Base-by-base conservation (phyloP, 2,888 invertebrate genomes). In the Hoplodrina ambigua region DNA sequence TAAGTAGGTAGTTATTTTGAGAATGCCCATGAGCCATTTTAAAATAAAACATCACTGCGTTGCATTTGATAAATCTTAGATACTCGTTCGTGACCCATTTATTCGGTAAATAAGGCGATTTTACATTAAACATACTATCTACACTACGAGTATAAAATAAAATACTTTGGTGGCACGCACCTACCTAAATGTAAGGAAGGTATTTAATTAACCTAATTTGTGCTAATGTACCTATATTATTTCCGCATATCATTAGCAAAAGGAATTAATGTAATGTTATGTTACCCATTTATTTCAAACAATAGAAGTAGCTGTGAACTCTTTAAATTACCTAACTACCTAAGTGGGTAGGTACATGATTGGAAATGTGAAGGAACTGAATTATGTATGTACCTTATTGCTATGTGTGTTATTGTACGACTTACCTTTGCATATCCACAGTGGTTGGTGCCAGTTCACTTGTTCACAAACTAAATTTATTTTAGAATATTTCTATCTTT, bases 301-400 rank as follows among this genome's bases (percentile, higher is more conserved):
- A 75, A 75, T 74, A 30, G 69, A 50, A 50, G 44, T 50, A 33
- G 20, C 44, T 57, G 72, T 66, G 66, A 58, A 72, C 68, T 68
- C 50, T 60, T 30, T 30, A 37, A 52, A 52, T 56, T 33, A 56
- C 55, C 44, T 25, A 25, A 25, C 25, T 25, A 25, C 25, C 25
- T 25, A 25, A 25, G 2, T n/a, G n/a, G n/a, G n/a, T n/a, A n/a
- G n/a, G n/a, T 33, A 56, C 55, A 44, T 13, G 20, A 70, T 55
- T 69, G 46, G 20, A 52, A 50, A 58, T 58, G 50, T 50, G 37
- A 69, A 61, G 11, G 15, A 30, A 20, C 49, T 37, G 15, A 37
- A 5, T 11, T 37, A 52, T 11, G 13, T 57, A 33, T 46, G 8
- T 44, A n/a, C 30, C 30, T 8, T 37, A 41, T 11, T 41, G 11